phyloP scores from a whole-genome alignment of 2,113 vertebrate species.

The Corydoras maculifer region DNA sequence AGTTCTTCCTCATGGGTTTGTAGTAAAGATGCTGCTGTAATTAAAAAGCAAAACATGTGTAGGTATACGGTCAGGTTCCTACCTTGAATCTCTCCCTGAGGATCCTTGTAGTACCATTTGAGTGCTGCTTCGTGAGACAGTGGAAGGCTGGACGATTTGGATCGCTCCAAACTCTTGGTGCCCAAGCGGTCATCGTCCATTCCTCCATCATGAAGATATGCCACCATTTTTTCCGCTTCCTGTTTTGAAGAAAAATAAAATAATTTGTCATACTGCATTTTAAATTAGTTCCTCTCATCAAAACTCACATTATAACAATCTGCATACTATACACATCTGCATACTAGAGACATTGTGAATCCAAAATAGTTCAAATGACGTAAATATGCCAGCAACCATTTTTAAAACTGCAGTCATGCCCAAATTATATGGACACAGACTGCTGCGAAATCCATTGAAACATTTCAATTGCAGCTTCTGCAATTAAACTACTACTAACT shows the following conservation, averaged over 20 bases:
- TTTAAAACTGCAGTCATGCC: too few relatives aligned
- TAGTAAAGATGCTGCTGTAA: neutral
- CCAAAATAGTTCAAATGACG: too few relatives aligned
- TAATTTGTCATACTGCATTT: neutral
- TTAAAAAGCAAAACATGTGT: neutral
- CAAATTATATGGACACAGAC: too few relatives aligned
- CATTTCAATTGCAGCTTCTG: too few relatives aligned
- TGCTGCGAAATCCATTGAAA: too few relatives aligned
- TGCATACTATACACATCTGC: too few relatives aligned
- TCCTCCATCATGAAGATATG: conserved; percentile 88
- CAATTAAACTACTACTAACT: too few relatives aligned
- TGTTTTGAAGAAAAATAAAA: conserved; percentile 45
- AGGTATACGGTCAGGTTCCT: conserved; percentile 30
- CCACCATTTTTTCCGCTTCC: conserved; percentile 99
- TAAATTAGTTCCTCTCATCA: too few relatives aligned
- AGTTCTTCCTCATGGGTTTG: neutral
- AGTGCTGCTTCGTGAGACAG: conserved; percentile 87
- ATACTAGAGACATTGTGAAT: too few relatives aligned
- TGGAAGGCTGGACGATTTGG: conserved; percentile 76
- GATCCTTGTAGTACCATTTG: conserved; percentile 99
- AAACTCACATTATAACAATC: too few relatives aligned
- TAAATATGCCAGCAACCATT: too few relatives aligned
- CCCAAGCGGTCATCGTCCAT: conserved; percentile 85
- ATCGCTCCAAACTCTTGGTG: conserved; percentile 78
- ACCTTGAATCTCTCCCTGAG: conserved; percentile 98